Conservation (phyloP, 64 coral and sea anemone species). For the Dendronephthya gigantea region DNA sequence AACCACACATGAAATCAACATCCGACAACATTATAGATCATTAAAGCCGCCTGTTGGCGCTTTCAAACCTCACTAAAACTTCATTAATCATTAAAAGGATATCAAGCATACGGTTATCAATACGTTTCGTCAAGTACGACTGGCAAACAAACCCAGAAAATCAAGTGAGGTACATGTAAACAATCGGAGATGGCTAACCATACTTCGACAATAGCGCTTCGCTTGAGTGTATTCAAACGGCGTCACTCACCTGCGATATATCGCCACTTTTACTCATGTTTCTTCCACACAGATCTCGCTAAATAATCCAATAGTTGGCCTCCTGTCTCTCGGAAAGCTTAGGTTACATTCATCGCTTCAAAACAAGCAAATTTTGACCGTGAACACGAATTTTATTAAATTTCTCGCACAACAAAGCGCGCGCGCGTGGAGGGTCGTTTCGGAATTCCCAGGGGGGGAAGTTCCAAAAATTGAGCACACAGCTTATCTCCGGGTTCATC, state of each 20-base stretch:
- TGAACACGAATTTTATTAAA: neutral
- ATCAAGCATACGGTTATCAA: neutral
- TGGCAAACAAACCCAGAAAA: neutral
- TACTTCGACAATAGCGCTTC: neutral
- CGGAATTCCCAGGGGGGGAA: neutral
- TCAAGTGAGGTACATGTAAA: neutral
- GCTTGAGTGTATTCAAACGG: neutral
- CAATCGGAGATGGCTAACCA: neutral
- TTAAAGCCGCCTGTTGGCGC: neutral
- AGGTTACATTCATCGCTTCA: neutral
- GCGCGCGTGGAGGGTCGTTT: neutral
- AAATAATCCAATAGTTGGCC: neutral
- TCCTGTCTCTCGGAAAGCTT: neutral
- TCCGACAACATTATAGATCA: neutral
- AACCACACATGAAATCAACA: neutral
- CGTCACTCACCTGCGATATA: neutral
- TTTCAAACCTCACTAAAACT: neutral
- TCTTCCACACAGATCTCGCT: neutral
- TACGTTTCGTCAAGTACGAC: neutral
- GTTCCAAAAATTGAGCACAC: no score
- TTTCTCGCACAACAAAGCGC: neutral
- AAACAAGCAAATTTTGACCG: neutral
- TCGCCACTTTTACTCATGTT: neutral
- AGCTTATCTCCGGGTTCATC: no score
- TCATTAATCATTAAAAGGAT: neutral